Base-by-base conservation (phyloP, 2,888 invertebrate genomes). In the Scaptomyza polygonia region DNA sequence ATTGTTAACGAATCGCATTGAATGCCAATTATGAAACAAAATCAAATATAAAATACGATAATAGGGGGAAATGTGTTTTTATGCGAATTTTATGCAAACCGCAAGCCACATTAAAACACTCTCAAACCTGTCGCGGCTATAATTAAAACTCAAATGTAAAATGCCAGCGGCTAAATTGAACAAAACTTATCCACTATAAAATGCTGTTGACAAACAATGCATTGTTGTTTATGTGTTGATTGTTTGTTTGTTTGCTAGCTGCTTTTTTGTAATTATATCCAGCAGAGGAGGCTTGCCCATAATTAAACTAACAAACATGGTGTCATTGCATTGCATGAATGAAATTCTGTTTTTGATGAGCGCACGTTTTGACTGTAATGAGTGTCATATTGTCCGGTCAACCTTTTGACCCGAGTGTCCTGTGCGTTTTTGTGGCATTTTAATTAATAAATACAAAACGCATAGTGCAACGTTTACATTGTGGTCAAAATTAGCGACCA, bases 231-330 rank as follows among this genome's bases (percentile, higher is more conserved):
- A 40, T 27, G 6, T 54, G 30, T 14, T 59, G 34, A 14, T 61
- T 64, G 69, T 61, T 61, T 58, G 52, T 54, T 62, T 74, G 63
- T 21, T 34, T 47, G 27, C 9, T 18, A 36, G 61, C 44, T 21
- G 32, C 29, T 49, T 64, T 56, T 59, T 72, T 75, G 69, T 65
- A 84, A 72, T 84, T 80, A 77, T 67, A 66, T 3, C 4, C 0
- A 32, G n/a, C 12, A n/a, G 32, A n/a, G 36, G 7, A 36, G 14
- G 55, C 36, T 52, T 39, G 72, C 51, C 51, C 64, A 72, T 77
- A 82, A 87, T 82, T 87, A 76, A 78, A 79, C 82, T 67, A 81
- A 85, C 78, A 82, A 76, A 72, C 75, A 72, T 27, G 47, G 34
- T 54, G 58, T 58, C 61, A 72, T 72, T 72, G 36, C 58, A 55